These are phyloP conservation scores for Caenorhabditis japonica DNA, from an alignment of 2,888 invertebrate species.

Conservation along the genomic window DNA sequence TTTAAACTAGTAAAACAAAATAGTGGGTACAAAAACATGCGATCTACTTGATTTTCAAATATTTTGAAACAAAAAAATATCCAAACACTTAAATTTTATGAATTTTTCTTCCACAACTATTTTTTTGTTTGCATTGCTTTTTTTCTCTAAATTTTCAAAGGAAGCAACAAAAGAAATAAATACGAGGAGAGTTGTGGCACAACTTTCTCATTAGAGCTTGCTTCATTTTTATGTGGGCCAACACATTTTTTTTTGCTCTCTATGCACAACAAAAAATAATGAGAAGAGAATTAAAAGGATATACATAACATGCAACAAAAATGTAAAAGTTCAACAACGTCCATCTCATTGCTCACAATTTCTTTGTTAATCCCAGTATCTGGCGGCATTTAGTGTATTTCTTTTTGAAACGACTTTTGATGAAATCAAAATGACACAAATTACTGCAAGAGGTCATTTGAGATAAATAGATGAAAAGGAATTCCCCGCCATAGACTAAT, in stretches of 20 bases:
- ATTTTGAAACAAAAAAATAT: no score
- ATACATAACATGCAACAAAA: neutral
- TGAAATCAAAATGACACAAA: conserved; percentile 42
- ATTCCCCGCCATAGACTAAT: neutral
- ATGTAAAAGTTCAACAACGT: no score
- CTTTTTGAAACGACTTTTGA: conserved; percentile 37
- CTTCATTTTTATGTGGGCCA: conserved; percentile 23
- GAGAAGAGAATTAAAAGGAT: conserved; percentile 5
- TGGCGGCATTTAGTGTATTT: conserved; percentile 43
- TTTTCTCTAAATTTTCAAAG: neutral
- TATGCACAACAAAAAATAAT: conserved; percentile 15
- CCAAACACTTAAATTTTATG: no score
- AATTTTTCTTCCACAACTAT: no score
- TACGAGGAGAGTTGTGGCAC: conserved; percentile 13
- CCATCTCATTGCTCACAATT: conserved; percentile 46
- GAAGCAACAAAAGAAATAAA: conserved; percentile 2
- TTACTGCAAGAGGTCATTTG: conserved; percentile 37
- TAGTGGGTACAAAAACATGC: neutral
- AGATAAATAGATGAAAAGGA: conserved; percentile 1
- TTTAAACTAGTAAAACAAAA: neutral
- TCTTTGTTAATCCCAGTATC: conserved; percentile 51
- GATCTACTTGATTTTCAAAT: neutral
- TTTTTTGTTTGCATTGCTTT: no score
- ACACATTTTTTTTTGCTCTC: conserved; percentile 18
- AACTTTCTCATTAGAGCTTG: conserved; percentile 42